Conservation (phyloP, 2,797 vertebrate species). For the Anniella stebbinsi region DNA sequence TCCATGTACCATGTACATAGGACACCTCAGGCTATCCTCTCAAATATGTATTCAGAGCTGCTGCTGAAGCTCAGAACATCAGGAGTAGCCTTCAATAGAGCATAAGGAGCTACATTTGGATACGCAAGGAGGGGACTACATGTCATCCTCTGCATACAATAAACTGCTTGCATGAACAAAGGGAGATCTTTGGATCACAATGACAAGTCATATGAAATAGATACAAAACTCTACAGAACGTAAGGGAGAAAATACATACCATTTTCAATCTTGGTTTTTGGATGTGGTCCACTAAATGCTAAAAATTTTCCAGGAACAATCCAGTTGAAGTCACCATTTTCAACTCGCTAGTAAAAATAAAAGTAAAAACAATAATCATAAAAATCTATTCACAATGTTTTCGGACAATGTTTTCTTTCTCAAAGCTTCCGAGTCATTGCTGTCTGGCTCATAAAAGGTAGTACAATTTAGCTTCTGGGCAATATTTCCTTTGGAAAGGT, state of each 20-base stretch:
- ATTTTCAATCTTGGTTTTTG: conserved; percentile 95
- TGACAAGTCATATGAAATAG: background rate
- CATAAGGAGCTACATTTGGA: background rate
- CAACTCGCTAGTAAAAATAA: conserved; percentile 87
- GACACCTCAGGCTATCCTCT: background rate
- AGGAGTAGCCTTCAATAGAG: background rate
- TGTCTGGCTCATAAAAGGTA: background rate
- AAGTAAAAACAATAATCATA: conserved; percentile 55
- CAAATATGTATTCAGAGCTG: background rate
- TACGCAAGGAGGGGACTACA: background rate
- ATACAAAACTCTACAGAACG: background rate
- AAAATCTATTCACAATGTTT: conserved; percentile 15
- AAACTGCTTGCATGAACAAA: background rate
- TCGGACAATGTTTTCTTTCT: background rate
- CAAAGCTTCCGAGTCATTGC: background rate
- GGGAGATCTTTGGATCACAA: background rate
- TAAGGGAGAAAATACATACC: conserved; percentile 80
- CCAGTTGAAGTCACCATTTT: conserved; percentile 99
- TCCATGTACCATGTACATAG: background rate
- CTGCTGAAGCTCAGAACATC: background rate
- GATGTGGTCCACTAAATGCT: conserved; percentile 97
- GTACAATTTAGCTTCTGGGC: background rate
- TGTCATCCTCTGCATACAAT: background rate
- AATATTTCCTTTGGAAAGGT: background rate
- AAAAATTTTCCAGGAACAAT: conserved; percentile 93